These are phyloP conservation scores for Lemur catta DNA, from an alignment of 2,797 vertebrate species.

Conservation along the genomic window DNA sequence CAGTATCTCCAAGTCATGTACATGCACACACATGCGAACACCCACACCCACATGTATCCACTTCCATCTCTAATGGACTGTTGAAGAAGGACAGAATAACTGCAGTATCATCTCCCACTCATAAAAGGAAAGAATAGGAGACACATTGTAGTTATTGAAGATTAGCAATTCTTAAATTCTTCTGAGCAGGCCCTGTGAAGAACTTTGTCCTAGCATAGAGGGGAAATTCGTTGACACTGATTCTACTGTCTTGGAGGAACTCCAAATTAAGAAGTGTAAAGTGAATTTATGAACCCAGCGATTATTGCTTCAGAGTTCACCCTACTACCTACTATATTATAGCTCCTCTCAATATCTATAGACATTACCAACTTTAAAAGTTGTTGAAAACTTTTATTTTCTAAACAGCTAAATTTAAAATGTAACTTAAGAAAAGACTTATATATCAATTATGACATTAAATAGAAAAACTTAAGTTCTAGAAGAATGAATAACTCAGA, in stretches of 20 bases:
- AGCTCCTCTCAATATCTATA: neutral
- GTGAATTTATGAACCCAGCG: neutral
- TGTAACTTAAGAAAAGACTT: neutral
- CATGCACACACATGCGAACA: no score
- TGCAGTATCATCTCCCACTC: neutral
- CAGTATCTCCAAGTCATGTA: neutral
- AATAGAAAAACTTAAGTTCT: neutral
- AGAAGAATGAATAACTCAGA: neutral
- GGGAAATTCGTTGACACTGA: neutral
- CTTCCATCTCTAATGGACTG: neutral
- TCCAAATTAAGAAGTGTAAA: neutral
- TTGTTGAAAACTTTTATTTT: neutral
- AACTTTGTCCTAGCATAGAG: neutral
- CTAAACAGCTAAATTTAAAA: neutral
- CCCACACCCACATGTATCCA: neutral
- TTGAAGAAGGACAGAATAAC: neutral
- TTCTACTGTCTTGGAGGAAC: neutral
- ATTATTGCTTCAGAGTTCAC: neutral
- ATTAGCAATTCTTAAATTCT: neutral
- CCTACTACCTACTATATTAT: neutral
- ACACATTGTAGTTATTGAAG: neutral
- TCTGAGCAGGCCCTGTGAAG: neutral
- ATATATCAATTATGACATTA: neutral
- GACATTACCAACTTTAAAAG: neutral
- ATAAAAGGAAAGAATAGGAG: neutral